Conservation (phyloP, 2,113 vertebrate species). For the Brachypodius melanocephalos region DNA sequence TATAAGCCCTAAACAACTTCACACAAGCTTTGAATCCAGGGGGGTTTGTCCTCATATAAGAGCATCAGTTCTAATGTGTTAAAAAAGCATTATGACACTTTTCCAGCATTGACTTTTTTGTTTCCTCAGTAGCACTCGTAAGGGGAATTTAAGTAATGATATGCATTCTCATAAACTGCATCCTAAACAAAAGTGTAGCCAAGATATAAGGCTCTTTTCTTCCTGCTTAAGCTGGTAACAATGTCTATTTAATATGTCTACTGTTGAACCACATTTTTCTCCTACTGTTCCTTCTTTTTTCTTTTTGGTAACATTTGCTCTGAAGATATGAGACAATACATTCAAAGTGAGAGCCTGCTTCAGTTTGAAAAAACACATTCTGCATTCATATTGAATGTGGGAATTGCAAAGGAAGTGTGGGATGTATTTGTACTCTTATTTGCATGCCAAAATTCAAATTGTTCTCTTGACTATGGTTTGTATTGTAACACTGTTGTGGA, state of each 20-base stretch:
- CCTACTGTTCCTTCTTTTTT: not conserved
- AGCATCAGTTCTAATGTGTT: not conserved
- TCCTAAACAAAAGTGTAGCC: not conserved
- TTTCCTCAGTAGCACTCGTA: not conserved
- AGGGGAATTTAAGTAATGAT: not conserved
- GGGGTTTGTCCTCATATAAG: accelerated
- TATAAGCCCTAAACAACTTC: not conserved
- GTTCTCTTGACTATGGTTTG: not conserved
- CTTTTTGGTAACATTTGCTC: not conserved
- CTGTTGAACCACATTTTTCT: not conserved
- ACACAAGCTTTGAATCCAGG: not conserved
- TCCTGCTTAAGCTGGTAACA: not conserved
- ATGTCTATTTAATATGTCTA: not conserved
- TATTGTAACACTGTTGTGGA: not conserved
- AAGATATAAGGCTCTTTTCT: not conserved
- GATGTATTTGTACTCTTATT: not conserved
- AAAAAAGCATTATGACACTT: not conserved
- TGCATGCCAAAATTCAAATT: not conserved
- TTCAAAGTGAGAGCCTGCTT: not conserved
- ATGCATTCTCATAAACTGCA: not conserved
- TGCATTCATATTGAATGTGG: not conserved
- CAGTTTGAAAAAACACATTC: not conserved
- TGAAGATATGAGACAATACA: not conserved
- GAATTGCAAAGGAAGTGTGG: not conserved
- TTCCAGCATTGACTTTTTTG: not conserved